Base-by-base conservation (phyloP, 2,113 vertebrate genomes). In the Pedionomus torquatus region DNA sequence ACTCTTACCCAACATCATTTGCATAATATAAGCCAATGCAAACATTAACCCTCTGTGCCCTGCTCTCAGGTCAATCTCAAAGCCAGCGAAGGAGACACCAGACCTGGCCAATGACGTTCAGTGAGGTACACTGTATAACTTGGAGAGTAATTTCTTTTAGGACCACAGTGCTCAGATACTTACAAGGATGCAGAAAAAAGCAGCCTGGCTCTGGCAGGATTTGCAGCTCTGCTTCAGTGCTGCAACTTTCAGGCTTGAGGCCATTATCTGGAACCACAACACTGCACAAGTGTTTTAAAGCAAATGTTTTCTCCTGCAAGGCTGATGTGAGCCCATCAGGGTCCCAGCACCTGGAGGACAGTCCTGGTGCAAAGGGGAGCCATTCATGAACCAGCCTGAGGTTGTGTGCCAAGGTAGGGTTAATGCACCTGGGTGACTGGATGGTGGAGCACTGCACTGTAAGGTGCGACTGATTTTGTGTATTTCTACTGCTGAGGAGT, bases 381-480 rank as follows among this genome's bases (percentile, higher is more conserved):
- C 4, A 41, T 16, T 0, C 1, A 1, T 58, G 37, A 58, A 41
- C 8, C 8, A 64, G 1, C 16, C 2, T 64, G 48, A 11, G 60
- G 13, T 9, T 58, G 17, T 41, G 15, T 52, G 8, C 0, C 2
- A 5, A 49, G 6, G 14, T 7, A 60, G 17, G 17, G 16, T 3
- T 41, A 33, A 39, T 11, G n/a, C n/a, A 52, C 8, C 3, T 7
- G 20, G 2, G 20, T n/a, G 41, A 21, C 20, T 70, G 28, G 5
- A 25, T 4, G 5, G 23, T 5, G 17, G 37, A 64, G 17, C 8
- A 6, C 37, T 63, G 37, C 37, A 17, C 61, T 41, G 37, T 63
- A 63, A 30, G 4, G 11, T 2, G 1, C 2, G 49, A 25, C 9
- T 1, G 10, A 19, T 39, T 46, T 66, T 48, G 5, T 17, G 7